phyloP scores from a whole-genome alignment of 2,888 invertebrate species.

The Cryptocephalus primarius region DNA sequence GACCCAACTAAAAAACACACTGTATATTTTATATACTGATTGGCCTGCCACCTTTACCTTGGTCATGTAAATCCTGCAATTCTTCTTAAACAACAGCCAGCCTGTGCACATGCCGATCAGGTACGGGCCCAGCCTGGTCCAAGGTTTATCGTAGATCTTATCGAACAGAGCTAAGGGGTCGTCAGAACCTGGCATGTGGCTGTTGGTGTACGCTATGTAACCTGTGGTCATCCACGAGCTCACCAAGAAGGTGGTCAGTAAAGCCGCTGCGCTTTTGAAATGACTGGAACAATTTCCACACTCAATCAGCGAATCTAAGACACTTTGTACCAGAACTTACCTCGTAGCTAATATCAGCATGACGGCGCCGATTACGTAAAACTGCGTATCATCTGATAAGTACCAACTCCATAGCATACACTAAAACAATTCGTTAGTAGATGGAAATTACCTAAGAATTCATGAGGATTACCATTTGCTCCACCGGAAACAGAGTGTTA shows the following conservation, averaged over 20 bases:
- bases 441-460: not conserved
- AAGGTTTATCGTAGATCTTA: slow-evolving; percentile 83
- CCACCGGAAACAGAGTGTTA: slow-evolving; percentile 74
- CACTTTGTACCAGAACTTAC: slow-evolving; percentile 20
- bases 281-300: slow-evolving; percentile 42
- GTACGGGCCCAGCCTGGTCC: slow-evolving; percentile 77
- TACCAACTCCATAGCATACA: slow-evolving; percentile 93
- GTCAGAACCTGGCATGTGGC: slow-evolving; percentile 66
- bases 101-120: slow-evolving; percentile 76
- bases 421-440: no score
- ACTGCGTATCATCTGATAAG: slow-evolving; percentile 77
- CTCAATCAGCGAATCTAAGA: not conserved
- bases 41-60: slow-evolving; percentile 39
- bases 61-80: slow-evolving; percentile 64
- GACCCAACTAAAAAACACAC: slow-evolving; percentile 43
- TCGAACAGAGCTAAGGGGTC: slow-evolving; percentile 78
- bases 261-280: slow-evolving; percentile 61
- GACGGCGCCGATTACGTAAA: slow-evolving; percentile 72
- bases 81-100: slow-evolving; percentile 73
- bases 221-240: slow-evolving; percentile 74
- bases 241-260: slow-evolving; percentile 54
- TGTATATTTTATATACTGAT: not conserved
- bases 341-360: slow-evolving; percentile 68
- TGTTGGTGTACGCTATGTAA: slow-evolving; percentile 65
- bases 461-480: slow-evolving; percentile 62